Conservation (phyloP, 2,888 invertebrate genomes). For the Zootermopsis nevadensis region DNA sequence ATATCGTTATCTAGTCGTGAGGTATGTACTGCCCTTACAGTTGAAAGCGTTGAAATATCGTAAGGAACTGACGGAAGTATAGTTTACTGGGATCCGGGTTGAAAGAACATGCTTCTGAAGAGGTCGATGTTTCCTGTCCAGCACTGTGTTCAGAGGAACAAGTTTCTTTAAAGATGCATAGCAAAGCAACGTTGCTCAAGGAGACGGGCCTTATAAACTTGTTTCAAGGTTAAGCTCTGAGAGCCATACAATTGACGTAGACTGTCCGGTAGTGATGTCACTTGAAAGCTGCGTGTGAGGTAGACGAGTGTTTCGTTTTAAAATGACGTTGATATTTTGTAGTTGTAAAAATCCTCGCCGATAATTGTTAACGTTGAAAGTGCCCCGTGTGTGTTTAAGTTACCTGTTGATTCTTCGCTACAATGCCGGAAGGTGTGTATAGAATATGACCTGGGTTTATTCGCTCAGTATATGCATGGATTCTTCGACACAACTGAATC, state of each 20-base stretch:
- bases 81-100: neutral
- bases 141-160: neutral
- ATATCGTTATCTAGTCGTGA: too few species aligned
- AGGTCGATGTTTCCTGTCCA: neutral
- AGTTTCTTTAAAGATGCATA: slow-evolving; percentile 5
- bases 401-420: neutral
- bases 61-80: neutral
- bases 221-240: slow-evolving; percentile 25
- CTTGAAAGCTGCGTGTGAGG: slow-evolving; percentile 10
- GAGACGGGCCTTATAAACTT: neutral
- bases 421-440: neutral
- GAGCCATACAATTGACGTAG: slow-evolving; percentile 15
- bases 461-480: neutral
- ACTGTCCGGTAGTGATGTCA: neutral
- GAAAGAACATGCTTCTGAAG: neutral
- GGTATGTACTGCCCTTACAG: too few species aligned
- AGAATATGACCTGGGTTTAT: neutral
- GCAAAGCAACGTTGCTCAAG: neutral
- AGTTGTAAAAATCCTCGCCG: neutral
- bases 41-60: neutral
- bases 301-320: neutral
- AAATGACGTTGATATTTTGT: neutral
- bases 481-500: too few species aligned
- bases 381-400: neutral
- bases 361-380: neutral